Evolutionary conservation across 2,797 vertebrate genomes (phyloP), one percentile per base, ranked within the genome.

Genomic region (Chrysocyon brachyurus): DNA sequence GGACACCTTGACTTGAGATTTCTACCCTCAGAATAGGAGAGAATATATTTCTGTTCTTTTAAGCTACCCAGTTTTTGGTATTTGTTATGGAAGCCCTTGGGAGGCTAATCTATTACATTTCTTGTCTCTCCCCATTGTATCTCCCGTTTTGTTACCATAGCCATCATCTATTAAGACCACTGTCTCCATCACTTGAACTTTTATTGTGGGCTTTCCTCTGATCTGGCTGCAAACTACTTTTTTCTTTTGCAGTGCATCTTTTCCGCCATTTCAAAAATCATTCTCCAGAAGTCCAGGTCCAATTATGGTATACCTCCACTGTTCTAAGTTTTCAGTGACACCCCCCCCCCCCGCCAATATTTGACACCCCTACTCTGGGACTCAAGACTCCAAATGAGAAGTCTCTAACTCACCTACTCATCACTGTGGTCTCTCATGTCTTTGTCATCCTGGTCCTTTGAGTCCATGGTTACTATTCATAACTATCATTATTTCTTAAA

Each of bases 1-100:
- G 33, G 36, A 70, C 28, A 63, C 6, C 16, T 33, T 40, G 21
- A 82, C 52, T 77, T 61, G 83, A 40, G 15, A 56, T 14, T 40
- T n/a, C 24, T 94, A 36, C 6, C 6, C 8, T 89, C 46, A 61
- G 63, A 82, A n/a, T 46, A 70, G 14, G 57, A 92, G 6, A 77
- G 49, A 94, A 46, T 36, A 91, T 36, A 57, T 87, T 87, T 91
- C n/a, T 94, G 26, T 75, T 77, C 4, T 54, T 91, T 83, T 94
- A 92, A 82, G 14, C 46, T 52, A 31, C 3, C 8, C 46, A 61
- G 17, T 61, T 52, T 92, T 28, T n/a, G 61, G 11, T 22, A 26
- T 46, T 87, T 56, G 10, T 87, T 87, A 73, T 12, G 28, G 64
- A 24, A 84, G 5, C 10, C 28, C 75, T 52, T 87, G 15, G 59